Percentiles rank a stretch among this genome's conserved stretches.
These are phyloP conservation scores for Gambusia holbrooki DNA, from an alignment of 2,113 vertebrate species.

Conservation along the genomic window DNA sequence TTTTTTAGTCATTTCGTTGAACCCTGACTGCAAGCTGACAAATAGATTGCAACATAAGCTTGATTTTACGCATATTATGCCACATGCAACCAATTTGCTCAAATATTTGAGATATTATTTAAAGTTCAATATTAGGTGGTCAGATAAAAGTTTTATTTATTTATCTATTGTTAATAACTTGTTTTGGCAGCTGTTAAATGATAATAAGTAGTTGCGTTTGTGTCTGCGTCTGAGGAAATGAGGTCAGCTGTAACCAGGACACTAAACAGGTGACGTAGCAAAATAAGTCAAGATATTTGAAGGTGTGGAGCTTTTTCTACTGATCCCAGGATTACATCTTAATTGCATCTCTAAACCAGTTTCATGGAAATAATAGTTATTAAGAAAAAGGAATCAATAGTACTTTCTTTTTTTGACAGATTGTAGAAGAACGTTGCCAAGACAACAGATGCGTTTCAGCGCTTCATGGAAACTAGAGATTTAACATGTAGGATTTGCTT, in stretches of 20 bases:
- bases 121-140: no score
- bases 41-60: no score
- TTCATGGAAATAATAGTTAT: no score
- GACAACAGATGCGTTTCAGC: not conserved
- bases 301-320: not conserved
- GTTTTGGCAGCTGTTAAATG: slow-evolving; percentile 1
- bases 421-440: not conserved
- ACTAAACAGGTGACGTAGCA: not conserved
- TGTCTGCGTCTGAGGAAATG: not conserved
- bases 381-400: not conserved
- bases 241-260: not conserved
- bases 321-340: not conserved
- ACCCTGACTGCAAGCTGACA: no score
- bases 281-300: not conserved
- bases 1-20: no score
- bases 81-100: no score
- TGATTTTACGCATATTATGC: no score
- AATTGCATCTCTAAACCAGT: not conserved
- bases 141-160: no score
- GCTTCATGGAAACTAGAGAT: not conserved
- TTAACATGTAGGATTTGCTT: not conserved
- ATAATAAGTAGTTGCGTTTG: slow-evolving; percentile 37
- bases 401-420: not conserved
- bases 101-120: no score
- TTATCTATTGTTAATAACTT: no score